Evolutionary conservation across 2,888 invertebrate genomes (phyloP).

Genomic region (Marronus borbonicus): DNA sequence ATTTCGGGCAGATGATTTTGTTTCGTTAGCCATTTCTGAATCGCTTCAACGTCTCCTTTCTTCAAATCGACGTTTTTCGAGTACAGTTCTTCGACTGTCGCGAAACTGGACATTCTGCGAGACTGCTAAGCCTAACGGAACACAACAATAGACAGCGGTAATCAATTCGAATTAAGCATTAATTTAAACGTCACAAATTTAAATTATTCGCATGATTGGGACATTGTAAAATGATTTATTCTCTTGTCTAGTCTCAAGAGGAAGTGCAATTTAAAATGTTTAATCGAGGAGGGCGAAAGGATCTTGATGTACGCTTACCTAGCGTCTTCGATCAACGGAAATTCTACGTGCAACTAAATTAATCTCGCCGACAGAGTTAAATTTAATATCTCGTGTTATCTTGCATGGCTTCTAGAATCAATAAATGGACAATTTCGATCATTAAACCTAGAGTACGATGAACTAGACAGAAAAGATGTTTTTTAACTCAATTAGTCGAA

Average conservation of each 20-base stretch:
- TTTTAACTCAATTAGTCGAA: no score
- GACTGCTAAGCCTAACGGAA: neutral
- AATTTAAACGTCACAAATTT: neutral
- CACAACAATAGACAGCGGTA: neutral
- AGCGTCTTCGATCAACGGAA: no score
- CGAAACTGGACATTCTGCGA: conserved; percentile 32
- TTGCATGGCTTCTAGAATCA: conserved; percentile 25
- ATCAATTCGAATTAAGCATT: no score
- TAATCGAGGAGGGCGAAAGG: no score
- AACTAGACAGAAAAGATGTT: no score
- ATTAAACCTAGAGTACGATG: no score
- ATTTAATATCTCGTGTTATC: neutral
- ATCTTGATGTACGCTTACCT: no score
- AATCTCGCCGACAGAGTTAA: neutral
- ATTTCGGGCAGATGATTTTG: conserved; percentile 78
- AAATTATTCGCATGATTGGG: no score
- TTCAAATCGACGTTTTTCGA: conserved; percentile 76
- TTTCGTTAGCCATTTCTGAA: conserved; percentile 77
- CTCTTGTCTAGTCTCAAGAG: no score
- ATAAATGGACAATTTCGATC: neutral
- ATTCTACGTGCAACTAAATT: neutral
- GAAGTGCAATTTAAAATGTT: no score
- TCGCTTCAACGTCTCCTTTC: conserved; percentile 75
- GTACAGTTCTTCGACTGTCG: conserved; percentile 73
- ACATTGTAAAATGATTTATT: no score